Base-by-base conservation (phyloP, 2,113 vertebrate genomes). In the Ellobius talpinus region DNA sequence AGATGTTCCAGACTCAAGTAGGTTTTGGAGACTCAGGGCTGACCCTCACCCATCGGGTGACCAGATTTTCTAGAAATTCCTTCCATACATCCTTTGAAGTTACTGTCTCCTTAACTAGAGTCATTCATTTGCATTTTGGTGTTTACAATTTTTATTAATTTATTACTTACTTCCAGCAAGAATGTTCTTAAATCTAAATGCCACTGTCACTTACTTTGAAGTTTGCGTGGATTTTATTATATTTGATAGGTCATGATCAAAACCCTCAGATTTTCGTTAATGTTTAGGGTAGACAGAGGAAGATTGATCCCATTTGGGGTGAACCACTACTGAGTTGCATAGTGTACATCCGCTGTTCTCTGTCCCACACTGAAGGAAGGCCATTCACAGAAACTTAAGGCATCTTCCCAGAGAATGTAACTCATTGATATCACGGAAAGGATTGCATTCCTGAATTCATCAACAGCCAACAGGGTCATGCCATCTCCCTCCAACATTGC, bases 311-410 rank as follows among this genome's bases (percentile, higher is more conserved):
- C 39, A 0, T 58, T 66, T 42, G 2, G 24, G 74, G 0, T 58
- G 78, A 78, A 68, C 24, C 12, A 61, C 16, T 58, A 31, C 3
- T 70, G 14, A 74, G 19, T 17, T 88, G 5, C 29, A 78, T 12
- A 52, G 2, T 23, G 4, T 29, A 3, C 0, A 65, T 1, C 24
- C 23, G 8, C 1, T 45, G 2, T 36, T 5, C 17, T 86, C 45
- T 45, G 39, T 10, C 33, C 29, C 45, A 11, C 52, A 87, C 3
- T 45, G 12, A 11, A 72, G 47, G 17, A n/a, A 93, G 45, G 26
- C 11, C 7, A 39, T 31, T 66, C 50, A 7, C 52, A 63, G 91
- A 82, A 68, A 73, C 9, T 47, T 55, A 52, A 12, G 2, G 21
- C 73, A 87, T 5, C 63, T 24, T 61, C 42, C 70, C 33, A 58